phyloP scores from a whole-genome alignment of 2,113 vertebrate species.

The Spermophilus dauricus region DNA sequence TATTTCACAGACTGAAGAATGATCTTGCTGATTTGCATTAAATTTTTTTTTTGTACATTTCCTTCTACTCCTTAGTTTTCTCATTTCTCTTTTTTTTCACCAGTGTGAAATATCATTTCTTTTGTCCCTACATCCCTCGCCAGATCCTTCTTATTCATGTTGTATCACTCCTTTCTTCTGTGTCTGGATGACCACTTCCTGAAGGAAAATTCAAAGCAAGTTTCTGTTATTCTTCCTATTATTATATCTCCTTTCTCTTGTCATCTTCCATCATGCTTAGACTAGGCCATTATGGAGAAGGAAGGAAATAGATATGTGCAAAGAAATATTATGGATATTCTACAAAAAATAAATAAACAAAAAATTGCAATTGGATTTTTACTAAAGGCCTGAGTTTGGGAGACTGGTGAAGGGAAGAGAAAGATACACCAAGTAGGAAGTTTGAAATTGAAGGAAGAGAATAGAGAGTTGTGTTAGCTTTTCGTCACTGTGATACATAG shows the following conservation, averaged over 20 bases:
- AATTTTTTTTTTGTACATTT: slow-evolving; percentile 12
- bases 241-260: not conserved
- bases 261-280: not conserved
- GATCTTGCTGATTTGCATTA: slow-evolving; percentile 62
- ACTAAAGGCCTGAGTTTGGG: not conserved
- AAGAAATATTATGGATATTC: not conserved
- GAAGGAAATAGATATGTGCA: not conserved
- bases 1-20: slow-evolving; percentile 56
- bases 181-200: not conserved
- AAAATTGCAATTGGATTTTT: not conserved
- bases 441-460: not conserved
- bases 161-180: slow-evolving; percentile 6
- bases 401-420: not conserved
- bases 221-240: not conserved
- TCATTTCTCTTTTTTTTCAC: slow-evolving; percentile 49
- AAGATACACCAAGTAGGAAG: not conserved
- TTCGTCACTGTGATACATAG: not conserved
- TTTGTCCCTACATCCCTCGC: not conserved
- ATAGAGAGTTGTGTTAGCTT: not conserved
- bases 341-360: not conserved
- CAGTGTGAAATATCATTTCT: not conserved
- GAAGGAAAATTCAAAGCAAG: not conserved
- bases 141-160: not conserved
- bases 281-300: not conserved
- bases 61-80: slow-evolving; percentile 26